phyloP scores from a whole-genome alignment of 1,140 invertebrate genomes.

The Drosophila pandora region DNA sequence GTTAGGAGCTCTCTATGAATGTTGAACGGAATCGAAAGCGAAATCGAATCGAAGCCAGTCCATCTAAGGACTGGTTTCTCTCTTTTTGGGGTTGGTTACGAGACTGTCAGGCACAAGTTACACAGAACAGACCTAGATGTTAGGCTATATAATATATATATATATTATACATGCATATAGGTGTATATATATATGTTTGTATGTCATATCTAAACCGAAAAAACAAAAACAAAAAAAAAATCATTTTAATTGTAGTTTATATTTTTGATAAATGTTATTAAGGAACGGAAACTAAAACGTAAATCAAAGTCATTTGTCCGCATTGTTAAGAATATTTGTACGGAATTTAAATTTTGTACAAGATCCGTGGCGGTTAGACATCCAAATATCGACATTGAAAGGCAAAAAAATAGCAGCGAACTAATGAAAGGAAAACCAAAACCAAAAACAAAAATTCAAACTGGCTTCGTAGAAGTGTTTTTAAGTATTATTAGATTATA shows the following conservation, averaged over 20 bases:
- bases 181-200: conserved; percentile 26
- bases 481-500: conserved; percentile 75
- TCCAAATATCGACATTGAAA: conserved; percentile 26
- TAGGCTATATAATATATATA: conserved; percentile 33
- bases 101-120: conserved; percentile 70
- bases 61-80: conserved; percentile 36
- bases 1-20: conserved; percentile 72
- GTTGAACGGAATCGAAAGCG: conserved; percentile 63
- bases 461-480: conserved; percentile 82
- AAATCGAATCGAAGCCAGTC: conserved; percentile 45
- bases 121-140: conserved; percentile 48
- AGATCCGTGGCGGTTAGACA: conserved; percentile 30
- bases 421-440: conserved; percentile 36
- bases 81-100: conserved; percentile 53
- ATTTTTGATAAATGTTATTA: conserved; percentile 83
- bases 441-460: conserved; percentile 64
- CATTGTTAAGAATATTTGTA: conserved; percentile 76
- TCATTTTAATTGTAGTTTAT: conserved; percentile 82
- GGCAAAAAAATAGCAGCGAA: conserved; percentile 49
- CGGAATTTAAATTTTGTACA: conserved; percentile 74
- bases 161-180: conserved; percentile 24
- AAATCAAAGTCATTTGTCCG: conserved; percentile 57
- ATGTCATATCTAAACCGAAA: conserved; percentile 34
- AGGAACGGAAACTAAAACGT: conserved; percentile 48
- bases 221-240: conserved; percentile 16